Evolutionary conservation across 2,797 vertebrate species (phyloP).

Genomic region (Poecilia velifera): DNA sequence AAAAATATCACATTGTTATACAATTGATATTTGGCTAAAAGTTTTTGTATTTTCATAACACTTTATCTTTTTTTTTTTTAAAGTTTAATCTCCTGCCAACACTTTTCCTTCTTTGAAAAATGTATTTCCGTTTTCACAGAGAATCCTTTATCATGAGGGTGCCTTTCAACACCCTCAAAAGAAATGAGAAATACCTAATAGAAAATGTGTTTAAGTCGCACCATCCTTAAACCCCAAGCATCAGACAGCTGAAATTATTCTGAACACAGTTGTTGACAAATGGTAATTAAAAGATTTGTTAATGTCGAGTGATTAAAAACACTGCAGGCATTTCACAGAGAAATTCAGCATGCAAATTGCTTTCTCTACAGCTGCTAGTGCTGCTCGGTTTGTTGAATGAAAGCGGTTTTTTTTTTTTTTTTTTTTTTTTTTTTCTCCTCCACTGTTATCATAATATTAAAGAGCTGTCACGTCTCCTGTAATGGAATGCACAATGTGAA

Average conservation of each 20-base stretch:
- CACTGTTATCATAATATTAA: slow-evolving; percentile 77
- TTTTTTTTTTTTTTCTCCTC: slow-evolving; percentile 14
- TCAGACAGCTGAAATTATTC: slow-evolving; percentile 73
- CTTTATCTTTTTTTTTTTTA: not conserved
- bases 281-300: slow-evolving; percentile 84
- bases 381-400: slow-evolving; percentile 63
- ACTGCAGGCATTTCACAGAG: slow-evolving; percentile 76
- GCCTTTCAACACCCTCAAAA: slow-evolving; percentile 44
- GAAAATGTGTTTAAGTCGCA: slow-evolving; percentile 57
- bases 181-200: slow-evolving; percentile 52
- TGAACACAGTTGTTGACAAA: slow-evolving; percentile 77
- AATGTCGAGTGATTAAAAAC: slow-evolving; percentile 82
- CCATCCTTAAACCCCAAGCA: slow-evolving; percentile 53
- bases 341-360: slow-evolving; percentile 81
- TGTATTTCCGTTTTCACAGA: slow-evolving; percentile 4
- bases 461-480: slow-evolving; percentile 76
- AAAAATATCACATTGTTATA: not conserved
- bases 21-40: not conserved
- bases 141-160: slow-evolving; percentile 34
- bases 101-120: slow-evolving; percentile 11
- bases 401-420: slow-evolving; percentile 46
- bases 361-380: slow-evolving; percentile 66
- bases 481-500: slow-evolving; percentile 78
- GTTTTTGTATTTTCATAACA: not conserved
- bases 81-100: not conserved